Conservation (phyloP, 2,113 vertebrate species). For the Pelusios castaneus region DNA sequence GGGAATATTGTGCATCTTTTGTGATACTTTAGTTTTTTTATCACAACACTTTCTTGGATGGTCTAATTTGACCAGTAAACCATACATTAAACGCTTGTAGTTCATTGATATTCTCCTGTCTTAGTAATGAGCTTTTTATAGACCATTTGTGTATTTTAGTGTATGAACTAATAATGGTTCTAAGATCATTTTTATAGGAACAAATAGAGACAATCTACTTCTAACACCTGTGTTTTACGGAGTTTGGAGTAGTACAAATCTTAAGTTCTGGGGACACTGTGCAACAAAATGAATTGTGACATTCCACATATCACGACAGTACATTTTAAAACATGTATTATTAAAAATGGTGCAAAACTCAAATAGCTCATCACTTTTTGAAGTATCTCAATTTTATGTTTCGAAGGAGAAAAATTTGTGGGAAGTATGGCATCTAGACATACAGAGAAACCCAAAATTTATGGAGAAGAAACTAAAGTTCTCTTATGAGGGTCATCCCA, state of each 20-base stretch:
- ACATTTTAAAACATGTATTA: not conserved
- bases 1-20: not conserved
- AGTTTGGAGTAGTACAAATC: not conserved
- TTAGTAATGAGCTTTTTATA: not conserved
- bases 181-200: not conserved
- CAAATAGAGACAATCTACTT: not conserved
- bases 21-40: too few species aligned
- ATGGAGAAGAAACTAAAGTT: not conserved
- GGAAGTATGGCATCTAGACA: not conserved
- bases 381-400: not conserved
- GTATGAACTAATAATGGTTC: not conserved
- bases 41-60: not conserved
- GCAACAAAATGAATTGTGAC: not conserved
- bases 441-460: not conserved
- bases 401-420: not conserved
- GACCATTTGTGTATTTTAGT: not conserved
- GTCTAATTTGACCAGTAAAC: not conserved
- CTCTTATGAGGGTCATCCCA: not conserved
- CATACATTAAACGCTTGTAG: not conserved
- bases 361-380: not conserved
- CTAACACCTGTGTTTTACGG: not conserved
- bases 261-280: not conserved
- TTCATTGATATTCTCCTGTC: not conserved
- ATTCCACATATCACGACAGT: not conserved
- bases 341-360: not conserved